Evolutionary conservation across 2,113 vertebrate genomes (phyloP).

Genomic region (Crocuta crocuta): DNA sequence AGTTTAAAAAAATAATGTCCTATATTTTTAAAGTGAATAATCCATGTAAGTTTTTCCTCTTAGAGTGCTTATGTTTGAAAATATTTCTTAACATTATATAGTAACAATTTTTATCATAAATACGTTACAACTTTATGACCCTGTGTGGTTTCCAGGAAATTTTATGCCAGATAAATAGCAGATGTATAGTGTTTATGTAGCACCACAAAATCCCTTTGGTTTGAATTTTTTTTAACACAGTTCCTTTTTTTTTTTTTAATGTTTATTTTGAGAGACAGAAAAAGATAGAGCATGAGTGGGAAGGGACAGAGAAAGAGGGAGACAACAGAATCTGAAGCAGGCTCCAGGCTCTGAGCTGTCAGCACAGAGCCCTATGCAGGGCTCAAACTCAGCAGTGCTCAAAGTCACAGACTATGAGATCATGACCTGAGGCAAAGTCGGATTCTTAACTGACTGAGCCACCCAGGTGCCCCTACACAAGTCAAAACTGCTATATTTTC

Average conservation of each 20-base stretch:
- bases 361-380: too few relatives aligned
- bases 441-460: too few relatives aligned
- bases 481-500: not conserved
- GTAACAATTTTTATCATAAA: not conserved
- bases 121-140: not conserved
- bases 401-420: too few relatives aligned
- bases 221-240: not conserved
- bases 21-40: not conserved
- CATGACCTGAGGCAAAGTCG: too few relatives aligned
- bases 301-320: too few relatives aligned
- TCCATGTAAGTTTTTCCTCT: not conserved
- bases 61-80: slow-evolving; percentile 1
- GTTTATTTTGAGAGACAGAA: too few relatives aligned
- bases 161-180: not conserved
- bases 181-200: not conserved
- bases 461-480: not conserved
- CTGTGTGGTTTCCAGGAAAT: not conserved
- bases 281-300: too few relatives aligned
- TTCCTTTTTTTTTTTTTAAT: not conserved
- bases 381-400: too few relatives aligned
- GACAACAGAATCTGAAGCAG: too few relatives aligned
- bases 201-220: not conserved
- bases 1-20: not conserved
- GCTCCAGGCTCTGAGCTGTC: too few relatives aligned
- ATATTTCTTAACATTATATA: not conserved